These are phyloP conservation scores for Anoura caudifer DNA, from an alignment of 2,113 vertebrate species.

Conservation along the genomic window DNA sequence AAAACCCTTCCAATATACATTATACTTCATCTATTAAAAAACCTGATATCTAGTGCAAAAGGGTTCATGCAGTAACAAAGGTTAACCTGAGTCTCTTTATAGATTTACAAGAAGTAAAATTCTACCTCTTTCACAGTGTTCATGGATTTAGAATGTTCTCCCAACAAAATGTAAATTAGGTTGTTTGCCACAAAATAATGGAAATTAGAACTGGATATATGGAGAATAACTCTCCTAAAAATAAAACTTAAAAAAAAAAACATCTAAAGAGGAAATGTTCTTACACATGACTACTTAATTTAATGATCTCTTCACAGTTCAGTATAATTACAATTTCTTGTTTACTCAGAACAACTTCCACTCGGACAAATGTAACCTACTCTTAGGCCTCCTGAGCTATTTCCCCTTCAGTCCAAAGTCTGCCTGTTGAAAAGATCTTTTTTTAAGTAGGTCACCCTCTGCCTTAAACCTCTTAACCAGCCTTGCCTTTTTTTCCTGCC, in stretches of 20 bases:
- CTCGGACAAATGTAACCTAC: conserved; percentile 7
- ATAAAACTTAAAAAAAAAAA: neutral
- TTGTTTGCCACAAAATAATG: neutral
- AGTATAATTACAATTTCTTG: conserved; percentile 10
- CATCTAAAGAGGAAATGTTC: conserved; percentile 2
- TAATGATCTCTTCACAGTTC: neutral
- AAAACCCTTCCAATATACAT: neutral
- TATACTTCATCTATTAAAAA: neutral
- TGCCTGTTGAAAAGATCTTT: conserved; percentile 58
- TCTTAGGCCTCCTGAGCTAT: conserved; percentile 14
- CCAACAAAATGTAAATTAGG: neutral
- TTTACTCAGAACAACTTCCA: conserved; percentile 17
- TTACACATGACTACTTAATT: neutral
- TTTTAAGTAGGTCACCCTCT: conserved; percentile 72
- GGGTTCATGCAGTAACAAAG: neutral
- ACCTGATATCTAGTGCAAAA: neutral
- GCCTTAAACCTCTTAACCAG: conserved; percentile 67
- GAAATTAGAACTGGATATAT: conserved; percentile 35
- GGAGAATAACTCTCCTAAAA: neutral
- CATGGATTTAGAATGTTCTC: conserved; percentile 5
- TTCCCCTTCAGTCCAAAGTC: conserved; percentile 35
- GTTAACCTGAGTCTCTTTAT: neutral
- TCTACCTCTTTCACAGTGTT: neutral
- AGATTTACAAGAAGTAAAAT: conserved; percentile 15
- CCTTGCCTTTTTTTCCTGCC: conserved; percentile 53